Evolutionary conservation across 2,113 vertebrate species (phyloP).

Genomic region (Tragelaphus imberbis): DNA sequence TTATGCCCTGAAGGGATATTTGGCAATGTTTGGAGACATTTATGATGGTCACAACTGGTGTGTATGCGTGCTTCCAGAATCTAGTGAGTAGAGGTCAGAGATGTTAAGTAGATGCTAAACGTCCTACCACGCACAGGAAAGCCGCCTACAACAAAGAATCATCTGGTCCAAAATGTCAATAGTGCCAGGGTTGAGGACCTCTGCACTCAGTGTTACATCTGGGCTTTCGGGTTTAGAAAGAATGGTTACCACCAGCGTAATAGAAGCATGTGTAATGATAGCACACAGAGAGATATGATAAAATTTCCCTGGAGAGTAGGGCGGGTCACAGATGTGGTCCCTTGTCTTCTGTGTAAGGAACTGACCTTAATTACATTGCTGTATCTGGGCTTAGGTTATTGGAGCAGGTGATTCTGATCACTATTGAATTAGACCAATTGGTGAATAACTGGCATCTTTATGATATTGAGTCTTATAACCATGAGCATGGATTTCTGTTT

Average conservation of each 20-base stretch:
- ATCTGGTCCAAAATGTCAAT: background rate
- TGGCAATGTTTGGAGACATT: background rate
- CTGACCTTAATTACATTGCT: background rate
- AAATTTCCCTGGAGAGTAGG: background rate
- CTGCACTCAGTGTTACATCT: background rate
- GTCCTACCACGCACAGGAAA: background rate
- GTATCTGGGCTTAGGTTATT: background rate
- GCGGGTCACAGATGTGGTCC: background rate
- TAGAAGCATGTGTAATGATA: background rate
- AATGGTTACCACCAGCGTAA: background rate
- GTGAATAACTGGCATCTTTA: background rate
- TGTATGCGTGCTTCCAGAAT: background rate
- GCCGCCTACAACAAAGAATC: background rate
- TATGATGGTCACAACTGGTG: background rate
- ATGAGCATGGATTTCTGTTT: background rate
- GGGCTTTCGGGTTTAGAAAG: background rate
- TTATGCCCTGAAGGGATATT: background rate
- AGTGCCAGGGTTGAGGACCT: background rate
- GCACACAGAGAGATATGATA: background rate
- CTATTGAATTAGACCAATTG: background rate
- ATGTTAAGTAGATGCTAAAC: background rate
- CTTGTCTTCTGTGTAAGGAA: background rate
- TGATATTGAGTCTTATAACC: background rate
- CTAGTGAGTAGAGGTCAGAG: background rate
- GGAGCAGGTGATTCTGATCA: background rate